Evolutionary conservation across 2,797 vertebrate genomes (phyloP).

Genomic region (Astyanax mexicanus): DNA sequence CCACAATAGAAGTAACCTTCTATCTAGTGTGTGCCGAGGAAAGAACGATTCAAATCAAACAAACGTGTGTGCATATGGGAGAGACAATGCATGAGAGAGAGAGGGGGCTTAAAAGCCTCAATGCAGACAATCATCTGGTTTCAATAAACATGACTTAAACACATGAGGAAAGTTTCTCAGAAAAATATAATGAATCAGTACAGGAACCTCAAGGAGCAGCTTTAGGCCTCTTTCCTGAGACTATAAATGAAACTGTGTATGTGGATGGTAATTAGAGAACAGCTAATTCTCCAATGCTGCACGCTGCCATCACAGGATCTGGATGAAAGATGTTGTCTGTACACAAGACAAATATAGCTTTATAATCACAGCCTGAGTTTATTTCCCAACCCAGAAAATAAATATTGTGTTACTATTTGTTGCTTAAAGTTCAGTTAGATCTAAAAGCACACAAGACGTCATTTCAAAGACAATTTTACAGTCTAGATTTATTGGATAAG

Average conservation of each 20-base stretch:
- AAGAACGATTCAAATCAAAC: conserved; percentile 57
- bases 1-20: background rate
- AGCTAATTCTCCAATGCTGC: conserved; percentile 33
- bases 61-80: conserved; percentile 39
- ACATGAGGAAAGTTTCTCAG: conserved; percentile 8
- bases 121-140: conserved; percentile 68
- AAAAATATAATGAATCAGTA: conserved; percentile 50
- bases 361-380: conserved; percentile 64
- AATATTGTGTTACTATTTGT: conserved; percentile 76
- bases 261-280: conserved; percentile 70
- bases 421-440: conserved; percentile 65
- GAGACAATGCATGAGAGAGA: conserved; percentile 12
- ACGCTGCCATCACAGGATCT: background rate
- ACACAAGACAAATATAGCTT: conserved; percentile 52
- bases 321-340: conserved; percentile 55
- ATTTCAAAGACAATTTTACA: background rate
- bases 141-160: conserved; percentile 60
- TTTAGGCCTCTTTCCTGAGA: conserved; percentile 45
- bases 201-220: conserved; percentile 59
- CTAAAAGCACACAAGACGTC: background rate
- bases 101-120: conserved; percentile 10
- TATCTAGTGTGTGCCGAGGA: conserved; percentile 64
- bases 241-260: conserved; percentile 58
- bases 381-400: conserved; percentile 78
- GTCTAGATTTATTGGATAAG: background rate